Evolutionary conservation across 1,140 invertebrate species (phyloP).

Genomic region (Pemphigus obesinymphae): DNA sequence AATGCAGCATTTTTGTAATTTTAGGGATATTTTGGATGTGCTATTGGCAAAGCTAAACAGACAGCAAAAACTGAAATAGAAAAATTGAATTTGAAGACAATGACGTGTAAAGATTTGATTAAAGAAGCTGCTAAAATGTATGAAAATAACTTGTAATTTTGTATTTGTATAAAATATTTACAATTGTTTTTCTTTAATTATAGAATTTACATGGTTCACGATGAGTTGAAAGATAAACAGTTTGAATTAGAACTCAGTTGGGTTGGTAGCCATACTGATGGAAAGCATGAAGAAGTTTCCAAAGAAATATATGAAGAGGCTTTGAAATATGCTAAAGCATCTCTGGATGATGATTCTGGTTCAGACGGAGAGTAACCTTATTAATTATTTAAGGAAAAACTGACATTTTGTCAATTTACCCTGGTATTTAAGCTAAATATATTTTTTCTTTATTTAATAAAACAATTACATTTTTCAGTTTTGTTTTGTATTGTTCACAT

Average conservation of each 20-base stretch:
- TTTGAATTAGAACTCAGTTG: slow-evolving; percentile 97
- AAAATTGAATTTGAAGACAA: slow-evolving; percentile 83
- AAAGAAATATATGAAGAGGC: slow-evolving; percentile 62
- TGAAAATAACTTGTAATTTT: slow-evolving; percentile 49
- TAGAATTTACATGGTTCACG: slow-evolving; percentile 94
- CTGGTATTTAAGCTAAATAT: slow-evolving; percentile 1
- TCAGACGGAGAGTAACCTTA: slow-evolving; percentile 64
- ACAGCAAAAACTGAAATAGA: slow-evolving; percentile 99
- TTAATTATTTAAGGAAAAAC: slow-evolving; percentile 10
- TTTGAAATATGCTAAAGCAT: slow-evolving; percentile 72
- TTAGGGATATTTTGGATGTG: slow-evolving; percentile 93
- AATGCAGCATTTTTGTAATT: slow-evolving; percentile 49
- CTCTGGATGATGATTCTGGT: slow-evolving; percentile 78
- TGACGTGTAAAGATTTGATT: slow-evolving; percentile 79
- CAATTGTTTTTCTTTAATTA: slow-evolving; percentile 49
- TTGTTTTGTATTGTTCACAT: not conserved
- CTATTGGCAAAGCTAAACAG: slow-evolving; percentile 96
- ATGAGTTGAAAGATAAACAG: slow-evolving; percentile 97
- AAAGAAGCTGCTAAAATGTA: slow-evolving; percentile 95
- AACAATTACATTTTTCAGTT: slow-evolving; percentile 8
- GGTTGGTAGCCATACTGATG: slow-evolving; percentile 79
- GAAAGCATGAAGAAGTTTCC: slow-evolving; percentile 70
- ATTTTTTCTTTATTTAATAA: slow-evolving; percentile 22
- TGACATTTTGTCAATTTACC: slow-evolving; percentile 5
- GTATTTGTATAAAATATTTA: slow-evolving; percentile 9